Conservation (phyloP, 2,888 invertebrate species). For the Timema cristinae region DNA sequence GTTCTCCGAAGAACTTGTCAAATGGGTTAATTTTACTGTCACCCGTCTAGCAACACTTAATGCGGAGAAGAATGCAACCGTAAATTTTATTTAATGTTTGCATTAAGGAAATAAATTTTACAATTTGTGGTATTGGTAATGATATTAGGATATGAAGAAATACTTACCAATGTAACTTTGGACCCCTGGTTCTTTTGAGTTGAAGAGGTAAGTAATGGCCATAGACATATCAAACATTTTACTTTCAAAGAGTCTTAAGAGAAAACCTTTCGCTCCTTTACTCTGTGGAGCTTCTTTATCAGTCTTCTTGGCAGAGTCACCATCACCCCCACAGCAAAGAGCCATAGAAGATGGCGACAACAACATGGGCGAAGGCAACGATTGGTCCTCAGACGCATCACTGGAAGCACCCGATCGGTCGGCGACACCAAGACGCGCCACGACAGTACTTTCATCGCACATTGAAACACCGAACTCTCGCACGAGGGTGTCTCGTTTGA, state of each 20-base stretch:
- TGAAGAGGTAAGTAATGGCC: conserved; percentile 96
- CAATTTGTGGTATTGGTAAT: too few species aligned
- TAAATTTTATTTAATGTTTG: too few species aligned
- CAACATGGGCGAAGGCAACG: neutral
- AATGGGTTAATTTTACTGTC: too few species aligned
- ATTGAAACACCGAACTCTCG: neutral
- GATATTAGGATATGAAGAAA: too few species aligned
- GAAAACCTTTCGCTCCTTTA: conserved; percentile 56
- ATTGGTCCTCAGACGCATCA: conserved; percentile 1
- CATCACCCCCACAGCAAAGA: conserved; percentile 25
- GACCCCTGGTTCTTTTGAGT: conserved; percentile 97
- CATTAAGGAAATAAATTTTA: too few species aligned
- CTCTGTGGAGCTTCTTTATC: conserved; percentile 25
- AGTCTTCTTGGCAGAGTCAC: conserved; percentile 13
- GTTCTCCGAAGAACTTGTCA: too few species aligned
- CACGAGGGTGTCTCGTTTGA: neutral
- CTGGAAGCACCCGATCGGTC: conserved; percentile 16
- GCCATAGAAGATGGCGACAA: conserved; percentile 17
- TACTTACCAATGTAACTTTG: conserved; percentile 85
- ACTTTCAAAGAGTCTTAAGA: conserved; percentile 91
- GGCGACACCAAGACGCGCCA: too few species aligned
- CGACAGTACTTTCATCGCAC: neutral
- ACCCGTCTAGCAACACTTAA: too few species aligned
- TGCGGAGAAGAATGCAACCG: too few species aligned
- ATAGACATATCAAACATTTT: conserved; percentile 97